These are phyloP conservation scores for Gambelia wislizenii DNA, from an alignment of 2,797 vertebrate genomes.

Conservation along the genomic window DNA sequence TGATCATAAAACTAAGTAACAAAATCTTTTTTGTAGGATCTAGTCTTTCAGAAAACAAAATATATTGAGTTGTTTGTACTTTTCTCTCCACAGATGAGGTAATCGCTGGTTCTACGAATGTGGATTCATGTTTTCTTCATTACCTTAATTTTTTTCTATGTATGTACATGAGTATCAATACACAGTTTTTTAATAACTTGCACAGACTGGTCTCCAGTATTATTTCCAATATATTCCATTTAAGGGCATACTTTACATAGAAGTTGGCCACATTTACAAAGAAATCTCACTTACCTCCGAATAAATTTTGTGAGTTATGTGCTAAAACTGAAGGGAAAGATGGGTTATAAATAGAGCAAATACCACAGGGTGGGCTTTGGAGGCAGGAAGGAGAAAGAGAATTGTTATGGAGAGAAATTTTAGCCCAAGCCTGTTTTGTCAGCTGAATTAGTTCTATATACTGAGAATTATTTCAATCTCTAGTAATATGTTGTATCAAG, in stretches of 20 bases:
- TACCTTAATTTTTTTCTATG: neutral
- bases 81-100: neutral
- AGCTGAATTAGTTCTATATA: neutral
- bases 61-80: neutral
- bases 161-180: conserved; percentile 11
- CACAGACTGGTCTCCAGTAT: neutral
- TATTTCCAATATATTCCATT: conserved; percentile 1
- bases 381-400: too few relatives aligned
- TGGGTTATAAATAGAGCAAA: neutral
- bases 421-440: neutral
- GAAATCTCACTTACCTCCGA: neutral
- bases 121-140: neutral
- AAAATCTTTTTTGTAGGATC: neutral
- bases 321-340: neutral
- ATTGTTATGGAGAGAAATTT: neutral
- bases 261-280: neutral
- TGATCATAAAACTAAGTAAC: neutral
- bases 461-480: neutral
- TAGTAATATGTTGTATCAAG: neutral
- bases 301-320: neutral
- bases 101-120: conserved; percentile 6
- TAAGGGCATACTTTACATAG: neutral
- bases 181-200: neutral
- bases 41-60: neutral
- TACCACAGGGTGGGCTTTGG: neutral